phyloP scores from a whole-genome alignment of 2,797 vertebrate genomes.

The Chelonia mydas region DNA sequence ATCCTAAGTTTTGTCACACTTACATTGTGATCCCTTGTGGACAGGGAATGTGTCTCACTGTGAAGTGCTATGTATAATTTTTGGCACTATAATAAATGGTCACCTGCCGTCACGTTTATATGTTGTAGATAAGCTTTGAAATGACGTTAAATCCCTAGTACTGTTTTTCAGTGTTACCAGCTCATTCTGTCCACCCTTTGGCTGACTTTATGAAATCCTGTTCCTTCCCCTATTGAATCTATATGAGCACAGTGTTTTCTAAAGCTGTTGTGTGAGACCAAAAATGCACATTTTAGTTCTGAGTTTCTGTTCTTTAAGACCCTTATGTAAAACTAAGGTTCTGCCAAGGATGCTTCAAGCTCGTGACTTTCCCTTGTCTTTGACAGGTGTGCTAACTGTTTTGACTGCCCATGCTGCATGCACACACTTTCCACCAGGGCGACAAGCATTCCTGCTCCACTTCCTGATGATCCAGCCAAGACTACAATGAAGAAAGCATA shows the following conservation, averaged over 20 bases:
- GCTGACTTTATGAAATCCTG: not conserved
- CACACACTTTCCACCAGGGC: slow-evolving; percentile 97
- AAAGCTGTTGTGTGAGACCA: rapidly evolving
- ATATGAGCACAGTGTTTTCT: not conserved
- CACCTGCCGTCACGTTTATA: not conserved
- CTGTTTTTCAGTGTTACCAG: not conserved
- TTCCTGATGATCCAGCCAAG: slow-evolving; percentile 96
- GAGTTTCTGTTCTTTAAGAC: not conserved
- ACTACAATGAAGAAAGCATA: slow-evolving; percentile 99
- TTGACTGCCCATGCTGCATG: slow-evolving; percentile 99
- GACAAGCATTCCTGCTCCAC: slow-evolving; percentile 95
- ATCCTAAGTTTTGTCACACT: not conserved
- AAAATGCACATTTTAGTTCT: not conserved
- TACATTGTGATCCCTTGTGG: not conserved
- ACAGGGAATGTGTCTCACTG: rapidly evolving
- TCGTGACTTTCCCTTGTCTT: not conserved
- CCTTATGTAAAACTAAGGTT: too few species aligned
- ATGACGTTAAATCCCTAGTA: rapidly evolving
- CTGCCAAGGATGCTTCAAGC: not conserved
- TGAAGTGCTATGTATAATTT: not conserved
- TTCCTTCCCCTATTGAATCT: not conserved
- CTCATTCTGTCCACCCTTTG: not conserved
- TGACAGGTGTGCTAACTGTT: slow-evolving; percentile 96
- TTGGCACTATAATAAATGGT: not conserved
- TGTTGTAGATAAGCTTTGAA: not conserved